phyloP scores from a whole-genome alignment of 2,888 invertebrate species.

The Acrocera orbiculus region DNA sequence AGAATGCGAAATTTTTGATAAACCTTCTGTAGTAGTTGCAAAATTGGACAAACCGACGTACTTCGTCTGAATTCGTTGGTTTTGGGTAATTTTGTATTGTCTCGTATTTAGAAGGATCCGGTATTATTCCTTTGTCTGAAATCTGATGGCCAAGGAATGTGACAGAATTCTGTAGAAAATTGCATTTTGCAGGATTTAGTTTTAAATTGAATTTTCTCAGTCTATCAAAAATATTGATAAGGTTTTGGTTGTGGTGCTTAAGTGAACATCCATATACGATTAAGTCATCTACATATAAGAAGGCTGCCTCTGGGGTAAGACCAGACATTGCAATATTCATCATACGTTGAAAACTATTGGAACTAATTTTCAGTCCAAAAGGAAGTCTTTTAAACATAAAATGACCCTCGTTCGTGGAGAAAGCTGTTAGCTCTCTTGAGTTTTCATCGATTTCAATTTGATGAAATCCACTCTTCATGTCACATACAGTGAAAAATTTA shows the following conservation, averaged over 20 bases:
- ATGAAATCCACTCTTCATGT: conserved; percentile 5
- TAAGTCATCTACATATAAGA: conserved; percentile 15
- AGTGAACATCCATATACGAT: conserved; percentile 13
- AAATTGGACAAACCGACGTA: too few relatives aligned
- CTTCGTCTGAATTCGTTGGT: too few relatives aligned
- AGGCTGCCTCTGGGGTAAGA: conserved; percentile 10
- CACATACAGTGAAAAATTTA: conserved; percentile 4
- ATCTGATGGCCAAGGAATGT: conserved; percentile 10
- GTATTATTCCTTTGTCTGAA: conserved; percentile 8
- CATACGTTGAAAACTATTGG: conserved; percentile 15
- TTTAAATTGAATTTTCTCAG: conserved; percentile 8
- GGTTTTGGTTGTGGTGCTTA: conserved; percentile 7
- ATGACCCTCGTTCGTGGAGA: conserved; percentile 9
- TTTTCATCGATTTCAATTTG: conserved; percentile 5
- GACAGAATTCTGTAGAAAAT: conserved; percentile 11
- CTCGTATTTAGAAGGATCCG: too few relatives aligned
- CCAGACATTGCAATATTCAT: conserved; percentile 15
- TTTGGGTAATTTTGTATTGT: too few relatives aligned
- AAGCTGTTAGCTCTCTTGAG: background rate
- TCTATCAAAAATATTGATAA: conserved; percentile 4
- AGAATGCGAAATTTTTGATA: too few relatives aligned
- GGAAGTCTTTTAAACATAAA: conserved; percentile 13
- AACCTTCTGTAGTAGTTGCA: too few relatives aligned
- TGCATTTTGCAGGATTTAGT: conserved; percentile 12
- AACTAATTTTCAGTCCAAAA: conserved; percentile 13